Evolutionary conservation across 2,888 invertebrate species (phyloP), one percentile per base, ranked within the genome.

Genomic region (Cryptocephalus moraei): DNA sequence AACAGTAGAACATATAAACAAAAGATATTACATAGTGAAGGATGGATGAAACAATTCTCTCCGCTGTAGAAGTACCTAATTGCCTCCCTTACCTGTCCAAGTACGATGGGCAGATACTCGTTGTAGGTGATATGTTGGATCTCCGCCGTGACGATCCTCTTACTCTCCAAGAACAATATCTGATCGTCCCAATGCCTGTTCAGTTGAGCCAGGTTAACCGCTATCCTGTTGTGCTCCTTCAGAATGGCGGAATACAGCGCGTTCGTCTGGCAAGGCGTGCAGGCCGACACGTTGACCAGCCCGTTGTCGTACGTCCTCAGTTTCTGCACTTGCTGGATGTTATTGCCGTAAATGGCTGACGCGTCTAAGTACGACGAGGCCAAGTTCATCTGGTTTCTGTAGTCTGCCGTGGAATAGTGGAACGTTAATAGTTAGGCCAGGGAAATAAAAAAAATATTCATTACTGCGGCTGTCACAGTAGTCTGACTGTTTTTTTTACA

Each of bases 51-150:
- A 13, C 8, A 10, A 13, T 2, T 39, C 14, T 39, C 8, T 9
- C 4, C 4, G 11, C 8, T 38, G 8, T 6, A n/a, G 11, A 38
- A 10, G 8, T n/a, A n/a, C n/a, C n/a, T n/a, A n/a, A n/a, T n/a
- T n/a, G n/a, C n/a, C n/a, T n/a, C 32, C 51, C 70, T 73, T 67
- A 84, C 84, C 75, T 85, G 77, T 49, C 87, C 88, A 41, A 91
- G 68, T 9, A 90, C 74, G 45, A 84, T 81, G 0, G 89, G 88
- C 48, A 90, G 70, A 69, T 86, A 91, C 66, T 91, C 91, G 59
- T 84, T 86, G 65, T 82, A 83, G 0, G 91, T 90, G 47, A 91
- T 83, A 59, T 90, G 90, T 55, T 91, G 91, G 38, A 91, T 80
- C 65, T 87, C 77, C 0, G 89, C 87, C 0, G 84, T 80, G 9